A percentile compares a stretch with the other conserved stretches of the same genome.
Evolutionary conservation across 2,797 vertebrate genomes (phyloP).

Genomic region (Florisuga fusca): DNA sequence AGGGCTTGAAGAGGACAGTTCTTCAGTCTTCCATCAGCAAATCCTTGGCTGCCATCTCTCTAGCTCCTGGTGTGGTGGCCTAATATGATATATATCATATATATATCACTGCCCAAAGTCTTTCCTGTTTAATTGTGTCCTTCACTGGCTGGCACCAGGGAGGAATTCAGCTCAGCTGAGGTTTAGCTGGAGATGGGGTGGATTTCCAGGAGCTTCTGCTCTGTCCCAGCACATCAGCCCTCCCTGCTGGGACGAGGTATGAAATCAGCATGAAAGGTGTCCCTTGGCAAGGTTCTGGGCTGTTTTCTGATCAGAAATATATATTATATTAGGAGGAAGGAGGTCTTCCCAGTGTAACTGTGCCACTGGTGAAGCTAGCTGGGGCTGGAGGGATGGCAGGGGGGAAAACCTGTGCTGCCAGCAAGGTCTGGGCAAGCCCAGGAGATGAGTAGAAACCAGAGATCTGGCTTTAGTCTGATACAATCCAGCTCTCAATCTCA

Average conservation of each 20-base stretch:
- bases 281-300: background rate
- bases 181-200: background rate
- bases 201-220: background rate
- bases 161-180: background rate
- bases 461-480: background rate
- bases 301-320: background rate
- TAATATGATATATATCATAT: background rate
- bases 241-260: background rate
- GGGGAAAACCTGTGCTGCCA: background rate
- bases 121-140: background rate
- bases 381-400: background rate
- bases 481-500: background rate
- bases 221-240: background rate
- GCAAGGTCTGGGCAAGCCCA: background rate
- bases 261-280: background rate
- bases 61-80: background rate
- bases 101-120: background rate
- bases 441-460: background rate
- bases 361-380: background rate
- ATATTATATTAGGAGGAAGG: background rate
- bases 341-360: background rate
- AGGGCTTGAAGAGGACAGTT: background rate
- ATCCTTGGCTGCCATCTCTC: background rate
- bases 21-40: conserved; percentile 31
- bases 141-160: background rate